A percentile compares a stretch with the other conserved stretches of the same genome.
phyloP scores from a whole-genome alignment of 2,113 vertebrate species.

The Salvator merianae region DNA sequence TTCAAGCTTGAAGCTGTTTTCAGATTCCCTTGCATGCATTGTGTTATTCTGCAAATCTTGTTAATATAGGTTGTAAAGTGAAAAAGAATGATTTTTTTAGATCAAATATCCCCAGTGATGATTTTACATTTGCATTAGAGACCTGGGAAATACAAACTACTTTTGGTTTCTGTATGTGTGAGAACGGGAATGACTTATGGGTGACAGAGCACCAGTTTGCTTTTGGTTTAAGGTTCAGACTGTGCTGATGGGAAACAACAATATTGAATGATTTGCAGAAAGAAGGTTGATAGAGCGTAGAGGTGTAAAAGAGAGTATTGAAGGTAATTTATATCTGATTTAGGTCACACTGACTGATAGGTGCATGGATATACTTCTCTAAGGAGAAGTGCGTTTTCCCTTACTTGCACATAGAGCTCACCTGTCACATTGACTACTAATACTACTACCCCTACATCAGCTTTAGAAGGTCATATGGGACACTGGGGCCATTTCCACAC shows the following conservation, averaged over 20 bases:
- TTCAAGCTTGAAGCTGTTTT: not conserved
- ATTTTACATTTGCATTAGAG: not conserved
- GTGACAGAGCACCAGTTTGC: not conserved
- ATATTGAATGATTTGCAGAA: no score
- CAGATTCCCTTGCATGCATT: not conserved
- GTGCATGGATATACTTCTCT: no score
- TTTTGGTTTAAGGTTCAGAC: not conserved
- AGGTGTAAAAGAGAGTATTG: no score
- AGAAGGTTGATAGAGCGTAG: no score
- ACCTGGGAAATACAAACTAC: not conserved
- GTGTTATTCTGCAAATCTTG: not conserved
- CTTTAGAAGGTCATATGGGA: no score
- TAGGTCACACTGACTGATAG: no score
- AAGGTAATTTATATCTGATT: no score
- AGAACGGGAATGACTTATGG: not conserved
- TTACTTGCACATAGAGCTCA: no score
- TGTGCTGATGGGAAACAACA: not conserved
- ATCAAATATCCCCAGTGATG: not conserved
- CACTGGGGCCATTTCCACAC: no score
- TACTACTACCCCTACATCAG: no score
- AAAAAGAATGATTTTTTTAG: not conserved
- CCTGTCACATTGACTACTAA: no score
- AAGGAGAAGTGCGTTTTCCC: no score
- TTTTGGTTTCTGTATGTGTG: not conserved
- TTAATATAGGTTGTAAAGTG: not conserved